Evolutionary conservation across 2,888 invertebrate genomes (phyloP).

Genomic region (Heliconius aoede): DNA sequence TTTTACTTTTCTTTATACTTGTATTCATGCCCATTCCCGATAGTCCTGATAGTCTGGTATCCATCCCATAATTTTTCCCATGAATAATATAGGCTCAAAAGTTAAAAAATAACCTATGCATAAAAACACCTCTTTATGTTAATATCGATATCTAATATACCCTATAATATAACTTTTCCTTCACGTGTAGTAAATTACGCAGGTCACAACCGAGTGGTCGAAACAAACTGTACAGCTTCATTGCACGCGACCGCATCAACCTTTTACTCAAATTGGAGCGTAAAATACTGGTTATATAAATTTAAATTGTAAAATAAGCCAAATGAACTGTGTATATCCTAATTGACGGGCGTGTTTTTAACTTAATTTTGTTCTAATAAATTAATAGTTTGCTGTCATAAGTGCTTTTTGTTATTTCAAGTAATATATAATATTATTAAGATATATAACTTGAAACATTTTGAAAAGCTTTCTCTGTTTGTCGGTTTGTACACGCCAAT

Average conservation of each 20-base stretch:
- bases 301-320: slow-evolving; percentile 12
- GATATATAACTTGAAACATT: too few relatives aligned
- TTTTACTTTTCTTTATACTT: background rate
- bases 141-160: background rate
- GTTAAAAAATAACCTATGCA: too few relatives aligned
- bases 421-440: background rate
- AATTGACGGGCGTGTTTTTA: background rate
- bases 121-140: too few relatives aligned
- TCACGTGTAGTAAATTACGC: background rate
- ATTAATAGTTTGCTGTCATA: background rate
- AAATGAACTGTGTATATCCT: background rate
- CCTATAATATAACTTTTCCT: background rate
- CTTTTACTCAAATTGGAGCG: slow-evolving; percentile 28
- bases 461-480: too few relatives aligned
- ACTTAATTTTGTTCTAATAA: background rate
- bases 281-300: slow-evolving; percentile 7
- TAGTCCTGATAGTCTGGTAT: too few relatives aligned
- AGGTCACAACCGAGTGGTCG: slow-evolving; percentile 22
- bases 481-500: too few relatives aligned
- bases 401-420: background rate
- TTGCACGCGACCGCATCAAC: slow-evolving; percentile 25
- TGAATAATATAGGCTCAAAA: too few relatives aligned
- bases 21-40: too few relatives aligned
- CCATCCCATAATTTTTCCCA: too few relatives aligned
- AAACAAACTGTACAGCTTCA: slow-evolving; percentile 26